Conservation (phyloP, 2,888 invertebrate species). For the Parnassius smintheus region DNA sequence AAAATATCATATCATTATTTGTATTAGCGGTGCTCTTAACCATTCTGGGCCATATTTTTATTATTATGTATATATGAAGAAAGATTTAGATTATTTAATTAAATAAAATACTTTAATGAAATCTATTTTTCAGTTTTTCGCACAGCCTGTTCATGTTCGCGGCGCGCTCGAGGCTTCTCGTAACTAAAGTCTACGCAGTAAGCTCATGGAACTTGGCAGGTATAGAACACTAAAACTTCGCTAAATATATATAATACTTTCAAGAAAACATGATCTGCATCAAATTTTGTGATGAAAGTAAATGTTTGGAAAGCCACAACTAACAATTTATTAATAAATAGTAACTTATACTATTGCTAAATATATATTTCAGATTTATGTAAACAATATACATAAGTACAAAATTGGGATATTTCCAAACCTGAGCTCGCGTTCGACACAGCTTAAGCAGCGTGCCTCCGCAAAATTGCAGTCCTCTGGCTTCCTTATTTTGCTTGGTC, state of each 20-base stretch:
- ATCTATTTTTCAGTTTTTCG: conserved; percentile 5
- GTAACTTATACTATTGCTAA: conserved; percentile 14
- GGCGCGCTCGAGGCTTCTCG: conserved; percentile 7
- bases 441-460: conserved; percentile 53
- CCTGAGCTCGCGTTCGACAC: conserved; percentile 60
- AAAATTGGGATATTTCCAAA: conserved; percentile 55
- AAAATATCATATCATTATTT: neutral
- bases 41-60: neutral
- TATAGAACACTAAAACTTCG: conserved; percentile 32
- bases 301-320: conserved; percentile 22
- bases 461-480: conserved; percentile 43
- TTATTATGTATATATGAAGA: neutral
- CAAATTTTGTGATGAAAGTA: conserved; percentile 13
- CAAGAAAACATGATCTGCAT: conserved; percentile 32
- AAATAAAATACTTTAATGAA: too few species aligned
- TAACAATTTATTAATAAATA: conserved; percentile 19
- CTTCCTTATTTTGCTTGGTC: conserved; percentile 60
- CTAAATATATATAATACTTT: conserved; percentile 24
- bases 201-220: conserved; percentile 19
- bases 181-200: conserved; percentile 15
- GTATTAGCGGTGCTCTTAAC: too few species aligned
- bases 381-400: conserved; percentile 42
- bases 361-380: conserved; percentile 34
- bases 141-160: conserved; percentile 20
- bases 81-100: neutral